phyloP scores from a whole-genome alignment of 2,113 vertebrate species.

The Lepisosteus osseus region DNA sequence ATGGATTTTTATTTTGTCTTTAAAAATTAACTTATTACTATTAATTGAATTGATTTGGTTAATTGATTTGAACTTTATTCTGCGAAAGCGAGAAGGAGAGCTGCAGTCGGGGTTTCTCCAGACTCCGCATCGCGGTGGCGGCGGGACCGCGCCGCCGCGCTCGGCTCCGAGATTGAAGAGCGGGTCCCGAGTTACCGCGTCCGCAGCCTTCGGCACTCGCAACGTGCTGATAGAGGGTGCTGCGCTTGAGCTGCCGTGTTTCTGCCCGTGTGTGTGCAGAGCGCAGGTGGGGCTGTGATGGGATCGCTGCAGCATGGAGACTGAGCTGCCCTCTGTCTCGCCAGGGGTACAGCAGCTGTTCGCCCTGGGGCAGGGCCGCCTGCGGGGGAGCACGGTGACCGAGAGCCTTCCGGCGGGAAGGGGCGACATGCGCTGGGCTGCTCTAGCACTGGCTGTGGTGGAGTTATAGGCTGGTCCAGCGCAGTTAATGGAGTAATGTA shows the following conservation, averaged over 20 bases:
- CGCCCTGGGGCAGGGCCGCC: not conserved
- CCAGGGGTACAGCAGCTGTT: not conserved
- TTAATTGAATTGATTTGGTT: too few species aligned
- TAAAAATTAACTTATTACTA: too few species aligned
- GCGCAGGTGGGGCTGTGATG: not conserved
- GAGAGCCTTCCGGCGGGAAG: not conserved
- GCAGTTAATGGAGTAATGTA: too few species aligned
- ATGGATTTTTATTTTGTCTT: too few species aligned
- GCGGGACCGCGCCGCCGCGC: too few species aligned
- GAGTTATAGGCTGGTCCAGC: too few species aligned
- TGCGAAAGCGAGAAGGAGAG: too few species aligned
- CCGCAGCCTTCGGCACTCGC: not conserved
- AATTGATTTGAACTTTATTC: too few species aligned
- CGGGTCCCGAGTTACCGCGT: too few species aligned
- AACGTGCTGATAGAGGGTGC: not conserved
- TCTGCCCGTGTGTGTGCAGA: not conserved
- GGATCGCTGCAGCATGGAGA: conserved; percentile 2
- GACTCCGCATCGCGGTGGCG: too few species aligned
- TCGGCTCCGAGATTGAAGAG: too few species aligned
- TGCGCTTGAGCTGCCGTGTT: not conserved
- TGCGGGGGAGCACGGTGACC: not conserved
- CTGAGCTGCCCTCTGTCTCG: not conserved
- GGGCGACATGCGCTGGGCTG: not conserved
- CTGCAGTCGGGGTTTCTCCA: too few species aligned
- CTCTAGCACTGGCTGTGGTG: not conserved